A percentile compares a stretch with the other conserved stretches of the same genome.
Evolutionary conservation across 1,140 invertebrate genomes (phyloP).

Genomic region (Hypsibius dujardini): DNA sequence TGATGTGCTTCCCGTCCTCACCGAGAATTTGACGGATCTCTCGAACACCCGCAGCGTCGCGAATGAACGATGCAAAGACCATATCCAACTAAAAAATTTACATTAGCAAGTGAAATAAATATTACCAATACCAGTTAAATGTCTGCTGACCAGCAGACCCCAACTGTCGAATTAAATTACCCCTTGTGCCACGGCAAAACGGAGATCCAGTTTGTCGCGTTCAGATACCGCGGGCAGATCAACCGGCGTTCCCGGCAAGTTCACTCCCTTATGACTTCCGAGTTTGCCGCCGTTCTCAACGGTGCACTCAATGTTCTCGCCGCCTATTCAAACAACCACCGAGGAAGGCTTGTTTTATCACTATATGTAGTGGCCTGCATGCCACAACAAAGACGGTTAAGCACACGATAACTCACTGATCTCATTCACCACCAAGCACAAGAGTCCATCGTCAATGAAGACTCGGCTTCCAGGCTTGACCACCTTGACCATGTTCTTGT

Average conservation of each 20-base stretch:
- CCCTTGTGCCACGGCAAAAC: conserved; percentile 81
- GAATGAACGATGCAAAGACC: conserved; percentile 95
- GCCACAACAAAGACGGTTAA: too few relatives aligned
- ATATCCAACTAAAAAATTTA: conserved; percentile 57
- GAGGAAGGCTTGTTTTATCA: background rate
- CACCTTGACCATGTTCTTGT: conserved; percentile 88
- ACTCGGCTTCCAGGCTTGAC: conserved; percentile 65
- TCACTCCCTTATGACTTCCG: conserved; percentile 90
- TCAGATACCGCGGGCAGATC: conserved; percentile 95
- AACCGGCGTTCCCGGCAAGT: conserved; percentile 83
- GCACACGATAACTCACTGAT: conserved; percentile 40
- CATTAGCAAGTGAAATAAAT: conserved; percentile 17
- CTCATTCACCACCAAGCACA: conserved; percentile 66
- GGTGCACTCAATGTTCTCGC: conserved; percentile 46
- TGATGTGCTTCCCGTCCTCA: conserved; percentile 78
- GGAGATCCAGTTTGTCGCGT: conserved; percentile 83
- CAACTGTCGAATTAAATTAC: conserved; percentile 28
- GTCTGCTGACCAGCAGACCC: conserved; percentile 18
- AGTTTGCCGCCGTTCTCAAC: conserved; percentile 91
- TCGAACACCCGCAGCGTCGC: conserved; percentile 65
- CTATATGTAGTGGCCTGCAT: too few relatives aligned
- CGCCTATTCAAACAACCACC: conserved; percentile 30
- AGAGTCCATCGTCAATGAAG: conserved; percentile 92
- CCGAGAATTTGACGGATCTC: conserved; percentile 74
- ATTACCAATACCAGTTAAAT: conserved; percentile 6